phyloP scores from a whole-genome alignment of 2,797 vertebrate genomes.

The Leucoraja ocellata region DNA sequence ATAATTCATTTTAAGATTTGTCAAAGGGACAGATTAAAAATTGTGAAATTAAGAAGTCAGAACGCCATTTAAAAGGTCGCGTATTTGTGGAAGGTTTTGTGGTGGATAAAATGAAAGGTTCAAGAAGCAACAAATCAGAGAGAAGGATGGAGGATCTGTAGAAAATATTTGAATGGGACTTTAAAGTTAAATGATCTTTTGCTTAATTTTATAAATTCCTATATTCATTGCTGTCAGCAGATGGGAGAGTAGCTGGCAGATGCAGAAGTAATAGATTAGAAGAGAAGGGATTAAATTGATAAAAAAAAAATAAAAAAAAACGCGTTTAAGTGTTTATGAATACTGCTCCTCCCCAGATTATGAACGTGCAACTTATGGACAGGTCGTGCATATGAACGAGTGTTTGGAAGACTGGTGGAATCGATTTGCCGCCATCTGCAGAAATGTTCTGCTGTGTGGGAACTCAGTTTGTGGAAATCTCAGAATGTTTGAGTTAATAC shows the following conservation, averaged over 20 bases:
- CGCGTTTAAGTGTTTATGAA: not conserved
- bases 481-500: no score
- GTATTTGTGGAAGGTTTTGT: not conserved
- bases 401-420: no score
- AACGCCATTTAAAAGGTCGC: not conserved
- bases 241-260: not conserved
- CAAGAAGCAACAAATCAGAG: not conserved
- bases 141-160: not conserved
- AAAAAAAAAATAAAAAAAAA: not conserved
- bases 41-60: not conserved
- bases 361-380: no score
- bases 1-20: not conserved
- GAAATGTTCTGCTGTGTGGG: no score
- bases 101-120: not conserved
- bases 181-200: not conserved
- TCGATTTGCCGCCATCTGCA: no score
- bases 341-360: no score
- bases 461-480: no score
- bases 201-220: not conserved
- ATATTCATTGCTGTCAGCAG: not conserved
- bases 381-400: no score
- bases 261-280: not conserved
- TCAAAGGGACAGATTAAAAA: not conserved
- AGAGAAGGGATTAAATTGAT: not conserved
- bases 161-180: not conserved